Evolutionary conservation across 2,888 invertebrate species (phyloP), one percentile per base, ranked within the genome.

Genomic region (Theristus sp.): DNA sequence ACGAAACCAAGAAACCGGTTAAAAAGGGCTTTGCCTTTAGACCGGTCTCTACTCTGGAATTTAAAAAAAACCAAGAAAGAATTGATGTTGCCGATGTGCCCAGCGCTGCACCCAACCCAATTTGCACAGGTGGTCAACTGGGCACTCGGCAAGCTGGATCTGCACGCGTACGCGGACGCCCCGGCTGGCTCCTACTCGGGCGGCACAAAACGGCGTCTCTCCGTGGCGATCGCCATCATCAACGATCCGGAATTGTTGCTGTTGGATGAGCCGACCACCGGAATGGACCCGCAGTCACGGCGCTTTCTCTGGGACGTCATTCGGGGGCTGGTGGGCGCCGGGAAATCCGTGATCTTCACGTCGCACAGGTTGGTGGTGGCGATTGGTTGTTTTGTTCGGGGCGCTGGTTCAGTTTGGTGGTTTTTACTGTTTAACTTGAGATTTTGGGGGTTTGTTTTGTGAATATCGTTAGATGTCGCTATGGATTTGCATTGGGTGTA

Each of bases 201-300:
- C 22, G 85, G 85, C n/a, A 84, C 84, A 68, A 83, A 83, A 69
- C 79, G 85, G 29, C 85, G 85, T 73, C 71, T 85, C 60, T 84
- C 83, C 68, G 82, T 84, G 13, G 84, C 84, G 0, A 75, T 85
- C 29, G 81, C 84, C 0, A 76, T 85, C 65, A 75, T 85, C 61
- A 84, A 84, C 0, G 79, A 80, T 64, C 83, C 84, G 1, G 55
- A 55, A 0, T 79, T 85, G 0, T 78, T 85, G 57, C 83, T 83
- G 70, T 77, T 85, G 57, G 85, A 84, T 74, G 84, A 83, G 2
- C 79, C 80, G 17, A 83, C 82, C 1, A 79, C 76, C 77, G 85
- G 86, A 30, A 85, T 86, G 79, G 86, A 88, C 71, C 84, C 86
- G 1, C 84, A 84, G 1, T 85, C 87, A 1, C 82, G 86, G 68